Evolutionary conservation across 2,888 invertebrate genomes (phyloP).

Genomic region (Congeria kusceri): DNA sequence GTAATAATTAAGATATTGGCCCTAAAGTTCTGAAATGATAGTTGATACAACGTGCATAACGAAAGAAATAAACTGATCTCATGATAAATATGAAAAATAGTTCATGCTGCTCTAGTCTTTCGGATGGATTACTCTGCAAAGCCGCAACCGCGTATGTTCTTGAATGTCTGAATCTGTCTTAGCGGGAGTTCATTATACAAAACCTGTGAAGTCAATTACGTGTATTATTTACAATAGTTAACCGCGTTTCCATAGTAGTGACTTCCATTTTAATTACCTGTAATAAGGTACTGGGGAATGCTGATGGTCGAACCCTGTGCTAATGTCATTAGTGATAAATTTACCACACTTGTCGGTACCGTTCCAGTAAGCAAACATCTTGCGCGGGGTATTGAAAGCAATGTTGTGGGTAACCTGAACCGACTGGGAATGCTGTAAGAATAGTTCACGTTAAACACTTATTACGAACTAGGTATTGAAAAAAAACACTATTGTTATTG

Average conservation of each 20-base stretch:
- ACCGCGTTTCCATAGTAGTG: conserved; percentile 25
- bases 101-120: no score
- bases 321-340: conserved; percentile 32
- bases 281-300: conserved; percentile 34
- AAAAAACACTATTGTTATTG: no score
- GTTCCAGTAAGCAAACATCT: conserved; percentile 36
- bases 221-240: conserved; percentile 48
- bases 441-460: neutral
- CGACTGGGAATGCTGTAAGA: neutral
- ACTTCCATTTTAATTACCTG: conserved; percentile 53
- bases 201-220: conserved; percentile 27
- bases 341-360: conserved; percentile 26
- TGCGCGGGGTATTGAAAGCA: conserved; percentile 11
- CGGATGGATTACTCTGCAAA: no score
- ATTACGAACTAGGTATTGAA: no score
- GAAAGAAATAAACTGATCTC: no score
- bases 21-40: no score
- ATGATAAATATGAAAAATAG: no score
- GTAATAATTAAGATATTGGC: neutral
- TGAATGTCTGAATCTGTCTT: no score
- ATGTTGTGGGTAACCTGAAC: conserved; percentile 16
- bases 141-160: no score
- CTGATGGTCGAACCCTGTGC: conserved; percentile 28
- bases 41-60: no score
- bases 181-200: conserved; percentile 6